These are phyloP conservation scores for Propithecus deckenii DNA, from an alignment of 2,797 vertebrate species.

Conservation along the genomic window DNA sequence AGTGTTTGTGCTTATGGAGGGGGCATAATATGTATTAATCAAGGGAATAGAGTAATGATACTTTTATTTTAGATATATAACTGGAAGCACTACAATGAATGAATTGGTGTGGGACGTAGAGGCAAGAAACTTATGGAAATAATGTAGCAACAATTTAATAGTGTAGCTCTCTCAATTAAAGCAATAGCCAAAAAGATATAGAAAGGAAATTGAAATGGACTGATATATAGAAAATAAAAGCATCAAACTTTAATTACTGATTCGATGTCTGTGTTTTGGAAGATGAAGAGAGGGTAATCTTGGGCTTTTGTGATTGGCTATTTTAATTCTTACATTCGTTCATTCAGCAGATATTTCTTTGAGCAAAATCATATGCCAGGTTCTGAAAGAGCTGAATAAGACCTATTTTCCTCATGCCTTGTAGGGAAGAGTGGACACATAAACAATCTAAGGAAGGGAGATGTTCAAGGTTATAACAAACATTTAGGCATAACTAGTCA, in stretches of 20 bases:
- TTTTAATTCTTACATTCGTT: neutral
- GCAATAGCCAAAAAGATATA: neutral
- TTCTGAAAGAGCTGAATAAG: neutral
- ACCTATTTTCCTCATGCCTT: neutral
- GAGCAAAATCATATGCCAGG: neutral
- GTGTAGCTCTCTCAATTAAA: neutral
- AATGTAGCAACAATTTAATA: neutral
- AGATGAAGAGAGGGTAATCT: neutral
- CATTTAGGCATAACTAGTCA: neutral
- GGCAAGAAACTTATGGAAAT: neutral
- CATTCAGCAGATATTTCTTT: neutral
- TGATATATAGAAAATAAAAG: neutral
- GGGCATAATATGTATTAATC: neutral
- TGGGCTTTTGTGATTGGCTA: neutral
- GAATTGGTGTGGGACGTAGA: neutral
- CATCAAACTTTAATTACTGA: neutral
- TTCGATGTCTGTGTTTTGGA: neutral
- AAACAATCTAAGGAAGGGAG: neutral
- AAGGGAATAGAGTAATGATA: neutral
- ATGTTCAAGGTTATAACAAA: neutral
- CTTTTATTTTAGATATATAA: neutral
- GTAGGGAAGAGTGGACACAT: neutral
- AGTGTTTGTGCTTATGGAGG: neutral
- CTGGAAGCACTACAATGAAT: neutral
- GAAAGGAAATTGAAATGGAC: neutral